These are phyloP conservation scores for Lagocephalus sceleratus DNA, from an alignment of 2,797 vertebrate species.

Conservation along the genomic window DNA sequence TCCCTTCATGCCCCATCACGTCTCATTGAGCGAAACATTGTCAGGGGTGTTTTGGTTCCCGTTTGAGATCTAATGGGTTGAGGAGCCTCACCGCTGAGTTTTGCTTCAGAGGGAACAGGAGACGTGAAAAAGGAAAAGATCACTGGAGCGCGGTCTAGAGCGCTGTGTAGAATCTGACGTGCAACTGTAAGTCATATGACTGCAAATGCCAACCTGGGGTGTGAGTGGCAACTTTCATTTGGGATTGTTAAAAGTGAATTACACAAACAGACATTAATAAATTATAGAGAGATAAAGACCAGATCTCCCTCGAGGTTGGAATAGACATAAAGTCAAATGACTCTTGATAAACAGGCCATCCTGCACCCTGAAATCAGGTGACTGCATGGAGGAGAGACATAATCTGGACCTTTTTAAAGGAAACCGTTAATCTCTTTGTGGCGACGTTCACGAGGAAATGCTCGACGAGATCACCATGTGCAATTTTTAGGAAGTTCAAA, in stretches of 20 bases:
- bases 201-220: constrained; percentile 50
- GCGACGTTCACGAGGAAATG: background rate
- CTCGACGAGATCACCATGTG: constrained; percentile 12
- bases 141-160: background rate
- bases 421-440: background rate
- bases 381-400: background rate
- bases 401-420: background rate
- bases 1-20: constrained; percentile 5
- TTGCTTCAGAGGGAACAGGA: background rate
- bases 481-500: background rate
- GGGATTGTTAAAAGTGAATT: background rate
- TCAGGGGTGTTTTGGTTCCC: constrained; percentile 7
- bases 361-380: background rate
- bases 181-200: constrained; percentile 59
- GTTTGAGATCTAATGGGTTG: background rate
- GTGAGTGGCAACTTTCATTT: constrained; percentile 38
- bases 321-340: background rate
- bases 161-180: constrained; percentile 30
- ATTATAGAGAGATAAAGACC: background rate
- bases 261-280: background rate
- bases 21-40: constrained; percentile 1
- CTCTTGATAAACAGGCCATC: background rate
- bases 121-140: background rate
- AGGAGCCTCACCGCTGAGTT: constrained; percentile 9
- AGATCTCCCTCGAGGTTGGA: background rate